Percentiles rank a stretch among this genome's conserved stretches.
These are phyloP conservation scores for Bubo scandiacus DNA, from an alignment of 2,113 vertebrate species.

Conservation along the genomic window DNA sequence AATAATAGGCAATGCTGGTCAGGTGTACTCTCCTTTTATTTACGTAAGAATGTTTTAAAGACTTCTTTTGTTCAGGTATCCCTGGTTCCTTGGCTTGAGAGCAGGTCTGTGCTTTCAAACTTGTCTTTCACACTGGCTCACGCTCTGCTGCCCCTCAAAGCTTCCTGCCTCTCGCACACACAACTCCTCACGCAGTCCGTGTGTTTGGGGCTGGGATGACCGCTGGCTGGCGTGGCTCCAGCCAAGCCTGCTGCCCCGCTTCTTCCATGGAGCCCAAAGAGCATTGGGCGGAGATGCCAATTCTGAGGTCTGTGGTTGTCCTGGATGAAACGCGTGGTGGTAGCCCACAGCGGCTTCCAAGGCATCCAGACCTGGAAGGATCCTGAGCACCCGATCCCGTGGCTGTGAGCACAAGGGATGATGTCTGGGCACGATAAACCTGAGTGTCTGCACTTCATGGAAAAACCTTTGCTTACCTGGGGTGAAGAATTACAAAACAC, in stretches of 20 bases:
- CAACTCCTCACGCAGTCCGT: background rate
- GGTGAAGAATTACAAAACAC: background rate
- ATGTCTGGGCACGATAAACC: background rate
- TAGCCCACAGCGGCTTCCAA: background rate
- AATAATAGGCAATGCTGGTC: background rate
- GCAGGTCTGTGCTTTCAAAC: background rate
- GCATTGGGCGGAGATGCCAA: accelerated
- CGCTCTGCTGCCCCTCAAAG: background rate
- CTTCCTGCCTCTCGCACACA: background rate
- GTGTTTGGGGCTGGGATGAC: background rate
- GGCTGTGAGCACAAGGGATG: background rate
- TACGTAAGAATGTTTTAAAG: background rate
- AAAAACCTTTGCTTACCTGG: background rate
- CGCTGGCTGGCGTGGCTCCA: background rate
- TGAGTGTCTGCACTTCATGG: background rate
- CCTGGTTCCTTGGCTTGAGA: background rate
- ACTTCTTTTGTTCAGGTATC: background rate
- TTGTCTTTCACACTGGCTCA: background rate
- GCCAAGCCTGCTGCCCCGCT: background rate
- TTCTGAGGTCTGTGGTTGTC: background rate
- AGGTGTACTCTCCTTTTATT: background rate
- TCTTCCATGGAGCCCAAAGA: background rate
- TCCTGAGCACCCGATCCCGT: background rate
- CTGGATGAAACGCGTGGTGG: background rate
- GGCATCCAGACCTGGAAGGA: background rate